Percentiles rank a stretch among this genome's conserved stretches.
phyloP scores from a whole-genome alignment of 2,888 invertebrate genomes.

The Malacosoma neustria region DNA sequence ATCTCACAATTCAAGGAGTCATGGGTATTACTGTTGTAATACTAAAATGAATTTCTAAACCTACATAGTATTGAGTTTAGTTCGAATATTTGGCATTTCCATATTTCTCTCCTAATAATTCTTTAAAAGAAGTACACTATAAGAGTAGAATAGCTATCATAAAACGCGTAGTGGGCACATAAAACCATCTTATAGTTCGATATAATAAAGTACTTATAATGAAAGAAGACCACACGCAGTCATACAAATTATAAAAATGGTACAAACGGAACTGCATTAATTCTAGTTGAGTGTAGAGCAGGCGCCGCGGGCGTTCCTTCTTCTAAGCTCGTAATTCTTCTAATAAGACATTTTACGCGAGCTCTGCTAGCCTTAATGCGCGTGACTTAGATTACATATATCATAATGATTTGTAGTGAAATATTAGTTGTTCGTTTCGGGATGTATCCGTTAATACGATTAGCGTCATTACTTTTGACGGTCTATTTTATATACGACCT shows the following conservation, averaged over 20 bases:
- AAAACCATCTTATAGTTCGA: neutral
- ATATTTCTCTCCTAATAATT: too few species aligned
- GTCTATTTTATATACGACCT: slow-evolving; percentile 13
- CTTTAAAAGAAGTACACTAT: too few species aligned
- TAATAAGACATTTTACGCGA: slow-evolving; percentile 62
- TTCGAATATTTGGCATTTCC: too few species aligned
- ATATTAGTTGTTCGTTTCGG: slow-evolving; percentile 39
- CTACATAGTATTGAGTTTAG: too few species aligned
- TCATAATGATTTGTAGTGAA: slow-evolving; percentile 60
- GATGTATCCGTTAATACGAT: slow-evolving; percentile 42
- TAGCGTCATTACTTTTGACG: slow-evolving; percentile 37
- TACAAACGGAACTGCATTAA: slow-evolving; percentile 65
- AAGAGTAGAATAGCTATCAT: too few species aligned
- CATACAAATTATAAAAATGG: slow-evolving; percentile 60
- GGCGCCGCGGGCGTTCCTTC: slow-evolving; percentile 60
- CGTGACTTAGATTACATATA: slow-evolving; percentile 52
- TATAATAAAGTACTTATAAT: slow-evolving; percentile 15
- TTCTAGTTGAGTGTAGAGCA: slow-evolving; percentile 43
- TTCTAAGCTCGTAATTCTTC: slow-evolving; percentile 61
- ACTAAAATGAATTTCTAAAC: too few species aligned
- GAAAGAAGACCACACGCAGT: slow-evolving; percentile 60
- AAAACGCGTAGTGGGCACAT: too few species aligned
- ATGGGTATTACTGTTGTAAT: too few species aligned
- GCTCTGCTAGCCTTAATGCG: slow-evolving; percentile 55
- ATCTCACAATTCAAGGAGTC: too few species aligned